Percentiles rank a stretch among this genome's conserved stretches.
These are phyloP conservation scores for Dendrocopos noguchii DNA, from an alignment of 2,113 vertebrate species.

Conservation along the genomic window DNA sequence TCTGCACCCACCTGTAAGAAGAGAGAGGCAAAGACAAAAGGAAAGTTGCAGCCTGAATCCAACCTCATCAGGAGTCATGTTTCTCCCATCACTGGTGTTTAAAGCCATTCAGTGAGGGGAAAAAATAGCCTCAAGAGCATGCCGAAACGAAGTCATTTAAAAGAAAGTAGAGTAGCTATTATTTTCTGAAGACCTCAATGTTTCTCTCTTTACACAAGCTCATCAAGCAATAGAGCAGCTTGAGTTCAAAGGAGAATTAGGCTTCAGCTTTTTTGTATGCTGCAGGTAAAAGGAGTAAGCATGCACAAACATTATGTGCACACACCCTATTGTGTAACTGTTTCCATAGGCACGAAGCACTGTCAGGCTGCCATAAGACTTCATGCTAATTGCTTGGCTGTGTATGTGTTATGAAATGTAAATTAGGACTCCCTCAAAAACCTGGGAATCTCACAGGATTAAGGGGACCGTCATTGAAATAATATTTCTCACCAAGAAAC, in stretches of 20 bases:
- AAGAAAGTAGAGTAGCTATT: not conserved
- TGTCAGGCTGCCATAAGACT: conserved; percentile 2
- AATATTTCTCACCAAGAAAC: not conserved
- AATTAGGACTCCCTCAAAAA: conserved; percentile 40
- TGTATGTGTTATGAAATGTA: conserved; percentile 29
- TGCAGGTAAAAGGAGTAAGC: not conserved
- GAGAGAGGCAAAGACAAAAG: not conserved
- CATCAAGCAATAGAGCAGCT: not conserved
- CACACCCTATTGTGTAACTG: not conserved
- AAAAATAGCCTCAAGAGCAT: not conserved
- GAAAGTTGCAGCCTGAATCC: not conserved
- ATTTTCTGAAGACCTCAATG: not conserved
- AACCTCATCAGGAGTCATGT: not conserved
- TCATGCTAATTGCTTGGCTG: conserved; percentile 10
- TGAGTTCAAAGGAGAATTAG: not conserved
- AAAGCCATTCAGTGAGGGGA: not conserved
- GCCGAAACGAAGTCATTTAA: not conserved
- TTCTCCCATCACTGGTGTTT: not conserved
- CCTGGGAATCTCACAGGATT: conserved; percentile 1
- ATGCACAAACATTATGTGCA: not conserved
- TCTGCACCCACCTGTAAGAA: not conserved
- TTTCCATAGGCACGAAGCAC: conserved; percentile 45
- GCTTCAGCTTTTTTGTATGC: conserved; percentile 9
- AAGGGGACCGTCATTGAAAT: not conserved
- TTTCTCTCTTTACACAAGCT: not conserved